phyloP scores from a whole-genome alignment of 1,140 invertebrate species.

The Drosophila bocki region DNA sequence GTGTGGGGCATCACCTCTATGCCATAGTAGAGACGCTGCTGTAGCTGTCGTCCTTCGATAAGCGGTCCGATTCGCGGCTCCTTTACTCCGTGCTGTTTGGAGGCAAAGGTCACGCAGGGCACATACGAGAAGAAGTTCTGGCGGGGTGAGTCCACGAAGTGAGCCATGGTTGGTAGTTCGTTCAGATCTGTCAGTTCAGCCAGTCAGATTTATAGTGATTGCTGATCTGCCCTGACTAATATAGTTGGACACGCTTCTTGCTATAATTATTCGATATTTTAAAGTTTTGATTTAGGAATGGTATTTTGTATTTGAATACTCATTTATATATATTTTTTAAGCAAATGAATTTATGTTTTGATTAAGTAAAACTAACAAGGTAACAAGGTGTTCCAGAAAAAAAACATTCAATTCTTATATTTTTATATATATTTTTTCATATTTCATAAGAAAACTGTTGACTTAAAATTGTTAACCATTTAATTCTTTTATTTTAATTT shows the following conservation, averaged over 20 bases:
- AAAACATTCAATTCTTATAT: too few relatives aligned
- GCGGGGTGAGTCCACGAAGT: too few relatives aligned
- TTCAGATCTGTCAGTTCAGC: constrained; percentile 1
- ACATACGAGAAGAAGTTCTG: not conserved
- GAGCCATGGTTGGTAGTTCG: constrained; percentile 14
- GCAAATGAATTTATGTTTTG: not conserved
- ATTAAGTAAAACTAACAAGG: too few relatives aligned
- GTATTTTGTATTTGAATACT: not conserved
- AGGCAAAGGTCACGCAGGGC: constrained; percentile 38
- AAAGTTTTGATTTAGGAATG: not conserved
- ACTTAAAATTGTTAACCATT: not conserved
- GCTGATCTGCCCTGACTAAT: not conserved
- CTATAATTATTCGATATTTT: not conserved
- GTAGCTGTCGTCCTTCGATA: constrained; percentile 1
- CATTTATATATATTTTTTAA: too few relatives aligned
- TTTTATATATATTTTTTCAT: too few relatives aligned
- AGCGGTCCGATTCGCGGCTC: constrained; percentile 22
- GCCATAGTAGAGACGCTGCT: constrained; percentile 53
- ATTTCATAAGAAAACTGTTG: too few relatives aligned
- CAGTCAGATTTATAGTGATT: not conserved
- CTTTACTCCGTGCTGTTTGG: not conserved
- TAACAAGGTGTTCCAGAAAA: not conserved
- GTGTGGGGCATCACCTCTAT: constrained; percentile 41
- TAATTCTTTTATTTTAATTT: not conserved
- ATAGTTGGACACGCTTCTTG: not conserved